Evolutionary conservation across 2,888 invertebrate genomes (phyloP).

Genomic region (Thysanoteuthis rhombus): DNA sequence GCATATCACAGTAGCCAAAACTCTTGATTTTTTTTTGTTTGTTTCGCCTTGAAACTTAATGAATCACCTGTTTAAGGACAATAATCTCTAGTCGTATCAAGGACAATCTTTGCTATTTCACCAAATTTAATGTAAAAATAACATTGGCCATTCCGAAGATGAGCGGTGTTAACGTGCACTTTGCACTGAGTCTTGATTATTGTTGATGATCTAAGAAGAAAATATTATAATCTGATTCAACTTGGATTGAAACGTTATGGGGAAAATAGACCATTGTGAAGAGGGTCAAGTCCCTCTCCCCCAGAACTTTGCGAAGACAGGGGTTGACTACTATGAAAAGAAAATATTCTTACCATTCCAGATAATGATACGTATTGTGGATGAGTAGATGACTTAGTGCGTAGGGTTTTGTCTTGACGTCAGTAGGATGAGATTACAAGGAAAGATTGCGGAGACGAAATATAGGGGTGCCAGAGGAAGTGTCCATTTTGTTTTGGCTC

Average conservation of each 20-base stretch:
- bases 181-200: not conserved
- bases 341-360: not conserved
- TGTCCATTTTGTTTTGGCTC: no score
- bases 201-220: not conserved
- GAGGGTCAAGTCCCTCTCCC: conserved; percentile 12
- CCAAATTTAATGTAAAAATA: not conserved
- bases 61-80: not conserved
- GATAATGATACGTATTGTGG: not conserved
- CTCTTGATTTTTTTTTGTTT: not conserved
- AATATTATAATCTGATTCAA: not conserved
- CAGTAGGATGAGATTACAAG: not conserved
- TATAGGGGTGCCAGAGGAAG: not conserved
- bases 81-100: not conserved
- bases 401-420: not conserved
- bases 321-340: not conserved
- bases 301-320: not conserved
- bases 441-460: not conserved
- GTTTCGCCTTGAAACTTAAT: not conserved
- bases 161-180: not conserved
- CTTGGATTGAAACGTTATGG: not conserved
- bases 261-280: not conserved
- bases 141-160: not conserved
- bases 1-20: not conserved
- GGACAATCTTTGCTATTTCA: not conserved
- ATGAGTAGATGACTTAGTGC: not conserved